These are phyloP conservation scores for Astur gentilis DNA, from an alignment of 2,113 vertebrate species.

Conservation along the genomic window DNA sequence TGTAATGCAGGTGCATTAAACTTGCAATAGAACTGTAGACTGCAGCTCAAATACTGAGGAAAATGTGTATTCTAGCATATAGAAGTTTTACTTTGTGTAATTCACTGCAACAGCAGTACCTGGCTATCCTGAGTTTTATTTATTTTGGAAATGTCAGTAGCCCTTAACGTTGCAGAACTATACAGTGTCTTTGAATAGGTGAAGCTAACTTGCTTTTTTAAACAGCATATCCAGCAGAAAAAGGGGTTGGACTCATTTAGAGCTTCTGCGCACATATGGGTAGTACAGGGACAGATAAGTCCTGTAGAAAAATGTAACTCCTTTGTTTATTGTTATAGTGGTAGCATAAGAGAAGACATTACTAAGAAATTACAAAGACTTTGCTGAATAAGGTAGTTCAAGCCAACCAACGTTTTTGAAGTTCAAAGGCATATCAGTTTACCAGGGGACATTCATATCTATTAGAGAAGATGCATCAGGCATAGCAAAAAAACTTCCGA, in stretches of 20 bases:
- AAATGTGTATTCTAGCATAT: not conserved
- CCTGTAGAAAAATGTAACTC: not conserved
- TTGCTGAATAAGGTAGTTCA: not conserved
- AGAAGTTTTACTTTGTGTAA: not conserved
- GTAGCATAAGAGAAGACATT: not conserved
- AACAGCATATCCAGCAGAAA: not conserved
- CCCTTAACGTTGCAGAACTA: not conserved
- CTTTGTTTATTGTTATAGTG: not conserved
- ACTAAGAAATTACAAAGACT: not conserved
- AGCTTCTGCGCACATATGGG: not conserved
- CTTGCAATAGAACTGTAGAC: not conserved
- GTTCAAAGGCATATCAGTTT: not conserved
- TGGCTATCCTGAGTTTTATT: not conserved
- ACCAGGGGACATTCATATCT: not conserved
- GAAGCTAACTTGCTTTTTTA: not conserved
- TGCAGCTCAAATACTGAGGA: fast-evolving
- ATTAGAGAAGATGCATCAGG: not conserved
- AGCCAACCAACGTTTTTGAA: not conserved
- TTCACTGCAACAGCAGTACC: not conserved
- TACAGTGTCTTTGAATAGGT: not conserved
- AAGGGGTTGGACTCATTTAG: not conserved
- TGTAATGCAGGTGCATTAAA: not conserved
- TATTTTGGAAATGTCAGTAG: not conserved
- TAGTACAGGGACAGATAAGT: not conserved
- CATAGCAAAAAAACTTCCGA: not conserved